A percentile compares a stretch with the other conserved stretches of the same genome.
Evolutionary conservation across 2,113 vertebrate genomes (phyloP).

Genomic region (Galemys pyrenaicus): DNA sequence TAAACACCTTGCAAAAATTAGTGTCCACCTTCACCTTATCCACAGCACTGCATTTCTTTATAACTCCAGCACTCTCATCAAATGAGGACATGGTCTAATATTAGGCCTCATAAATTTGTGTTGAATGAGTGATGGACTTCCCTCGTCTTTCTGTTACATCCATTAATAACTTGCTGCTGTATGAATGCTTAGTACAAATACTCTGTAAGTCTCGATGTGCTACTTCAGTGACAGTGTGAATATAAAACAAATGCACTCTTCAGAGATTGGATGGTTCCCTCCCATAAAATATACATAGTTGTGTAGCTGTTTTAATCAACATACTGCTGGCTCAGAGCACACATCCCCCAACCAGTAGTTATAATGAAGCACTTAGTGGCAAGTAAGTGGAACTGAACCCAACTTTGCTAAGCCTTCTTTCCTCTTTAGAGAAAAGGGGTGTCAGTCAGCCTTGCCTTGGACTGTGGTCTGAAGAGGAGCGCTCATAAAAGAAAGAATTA

Average conservation of each 20-base stretch:
- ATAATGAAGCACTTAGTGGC: background rate
- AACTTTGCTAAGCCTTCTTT: background rate
- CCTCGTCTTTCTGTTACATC: background rate
- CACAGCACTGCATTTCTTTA: background rate
- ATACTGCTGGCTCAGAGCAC: background rate
- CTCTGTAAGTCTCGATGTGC: background rate
- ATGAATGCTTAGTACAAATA: background rate
- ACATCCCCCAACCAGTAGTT: background rate
- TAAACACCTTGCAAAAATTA: conserved; percentile 18
- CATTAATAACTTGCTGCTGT: background rate
- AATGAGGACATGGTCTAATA: background rate
- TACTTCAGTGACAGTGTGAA: background rate
- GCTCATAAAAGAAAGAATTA: background rate
- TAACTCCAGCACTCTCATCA: background rate
- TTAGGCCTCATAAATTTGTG: conserved; percentile 29
- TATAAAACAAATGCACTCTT: background rate
- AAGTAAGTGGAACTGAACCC: background rate
- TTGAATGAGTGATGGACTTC: background rate
- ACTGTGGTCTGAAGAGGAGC: background rate
- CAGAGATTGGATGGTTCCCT: background rate
- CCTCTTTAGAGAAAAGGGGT: background rate
- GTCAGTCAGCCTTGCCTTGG: background rate
- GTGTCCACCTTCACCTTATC: background rate
- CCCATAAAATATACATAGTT: background rate
- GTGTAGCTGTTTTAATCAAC: background rate